Evolutionary conservation across 2,888 invertebrate genomes (phyloP).

Genomic region (Hesperia comma): DNA sequence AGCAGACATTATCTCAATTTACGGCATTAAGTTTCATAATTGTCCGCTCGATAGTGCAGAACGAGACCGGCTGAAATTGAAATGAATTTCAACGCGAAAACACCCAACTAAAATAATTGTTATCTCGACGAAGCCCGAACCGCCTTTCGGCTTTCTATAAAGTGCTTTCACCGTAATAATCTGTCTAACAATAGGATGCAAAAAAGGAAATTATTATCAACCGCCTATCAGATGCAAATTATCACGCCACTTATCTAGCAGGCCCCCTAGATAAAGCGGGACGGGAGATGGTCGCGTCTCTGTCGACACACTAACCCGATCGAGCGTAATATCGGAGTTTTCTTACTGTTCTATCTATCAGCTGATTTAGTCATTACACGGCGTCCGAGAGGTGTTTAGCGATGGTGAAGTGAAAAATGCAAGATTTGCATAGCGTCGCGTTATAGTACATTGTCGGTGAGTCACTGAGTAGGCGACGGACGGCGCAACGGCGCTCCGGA

Average conservation of each 20-base stretch:
- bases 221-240: conserved; percentile 76
- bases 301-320: conserved; percentile 74
- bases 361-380: conserved; percentile 60
- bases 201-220: conserved; percentile 74
- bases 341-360: conserved; percentile 63
- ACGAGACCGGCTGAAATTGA: conserved; percentile 21
- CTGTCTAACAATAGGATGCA: conserved; percentile 59
- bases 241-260: conserved; percentile 70
- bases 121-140: conserved; percentile 13
- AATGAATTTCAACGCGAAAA: conserved; percentile 29
- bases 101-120: conserved; percentile 38
- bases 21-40: conserved; percentile 63
- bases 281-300: conserved; percentile 56
- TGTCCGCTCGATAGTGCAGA: conserved; percentile 43
- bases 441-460: conserved; percentile 59
- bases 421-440: conserved; percentile 66
- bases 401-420: conserved; percentile 61
- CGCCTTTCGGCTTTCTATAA: conserved; percentile 30
- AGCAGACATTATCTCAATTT: conserved; percentile 65
- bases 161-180: conserved; percentile 60
- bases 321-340: conserved; percentile 70
- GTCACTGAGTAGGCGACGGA: conserved; percentile 58
- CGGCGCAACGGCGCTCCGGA: conserved; percentile 63
- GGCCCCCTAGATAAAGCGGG: conserved; percentile 67
- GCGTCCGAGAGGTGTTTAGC: conserved; percentile 51